Percentiles rank a stretch among this genome's conserved stretches.
These are phyloP conservation scores for Lepeophtheirus nordmannii DNA, from an alignment of 2,888 invertebrate species.

Conservation along the genomic window DNA sequence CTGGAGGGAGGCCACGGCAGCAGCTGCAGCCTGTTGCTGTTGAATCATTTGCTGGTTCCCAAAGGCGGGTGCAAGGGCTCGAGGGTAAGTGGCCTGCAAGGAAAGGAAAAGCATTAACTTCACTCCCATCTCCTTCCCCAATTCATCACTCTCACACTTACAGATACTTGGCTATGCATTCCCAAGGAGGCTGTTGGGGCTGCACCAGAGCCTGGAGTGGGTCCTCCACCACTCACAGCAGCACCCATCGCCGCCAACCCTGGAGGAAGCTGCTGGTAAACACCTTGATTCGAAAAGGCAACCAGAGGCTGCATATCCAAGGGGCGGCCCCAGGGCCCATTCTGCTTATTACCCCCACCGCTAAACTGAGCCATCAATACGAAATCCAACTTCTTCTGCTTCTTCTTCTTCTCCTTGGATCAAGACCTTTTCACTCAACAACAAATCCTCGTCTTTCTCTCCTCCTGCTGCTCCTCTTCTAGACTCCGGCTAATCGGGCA, in stretches of 20 bases:
- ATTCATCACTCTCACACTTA: not conserved
- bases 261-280: not conserved
- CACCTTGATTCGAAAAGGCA: not conserved
- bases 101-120: not conserved
- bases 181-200: not conserved
- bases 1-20: not conserved
- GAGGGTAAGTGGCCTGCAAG: not conserved
- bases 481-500: too few species aligned
- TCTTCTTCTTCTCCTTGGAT: too few species aligned
- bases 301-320: not conserved
- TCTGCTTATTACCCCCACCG: conserved; percentile 5
- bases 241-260: not conserved
- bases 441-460: too few species aligned
- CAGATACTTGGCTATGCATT: not conserved
- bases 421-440: too few species aligned
- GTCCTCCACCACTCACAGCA: not conserved
- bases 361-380: not conserved
- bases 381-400: too few species aligned
- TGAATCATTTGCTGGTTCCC: conserved; percentile 1
- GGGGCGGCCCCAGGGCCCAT: not conserved
- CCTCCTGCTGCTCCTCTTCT: too few species aligned
- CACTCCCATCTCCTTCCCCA: not conserved
- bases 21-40: not conserved
- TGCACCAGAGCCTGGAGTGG: not conserved
- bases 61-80: not conserved